A percentile compares a stretch with the other conserved stretches of the same genome.
phyloP scores from a whole-genome alignment of 2,888 invertebrate species.

The Dexiosoma caninum region DNA sequence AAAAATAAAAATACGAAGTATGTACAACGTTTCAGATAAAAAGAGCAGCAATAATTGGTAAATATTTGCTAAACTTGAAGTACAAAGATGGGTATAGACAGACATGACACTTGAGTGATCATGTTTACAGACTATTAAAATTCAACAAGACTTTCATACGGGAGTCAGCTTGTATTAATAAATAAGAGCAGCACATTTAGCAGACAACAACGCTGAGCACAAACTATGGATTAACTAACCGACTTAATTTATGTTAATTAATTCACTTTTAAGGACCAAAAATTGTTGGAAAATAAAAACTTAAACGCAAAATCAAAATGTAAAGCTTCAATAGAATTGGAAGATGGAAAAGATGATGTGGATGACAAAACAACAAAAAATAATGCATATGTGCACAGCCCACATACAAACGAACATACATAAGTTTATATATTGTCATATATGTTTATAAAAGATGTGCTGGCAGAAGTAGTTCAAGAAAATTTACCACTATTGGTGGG shows the following conservation, averaged over 20 bases:
- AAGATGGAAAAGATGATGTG: conserved; percentile 49
- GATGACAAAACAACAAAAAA: conserved; percentile 37
- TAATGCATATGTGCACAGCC: not conserved
- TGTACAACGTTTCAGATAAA: not conserved
- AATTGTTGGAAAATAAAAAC: conserved; percentile 24
- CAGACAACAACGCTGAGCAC: not conserved
- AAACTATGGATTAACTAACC: conserved; percentile 51
- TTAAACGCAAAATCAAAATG: conserved; percentile 52
- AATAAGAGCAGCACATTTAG: not conserved
- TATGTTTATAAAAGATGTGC: too few relatives aligned
- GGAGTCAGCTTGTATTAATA: not conserved
- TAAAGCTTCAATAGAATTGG: conserved; percentile 54
- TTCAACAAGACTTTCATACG: not conserved
- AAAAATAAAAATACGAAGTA: not conserved
- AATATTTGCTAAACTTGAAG: conserved; percentile 52
- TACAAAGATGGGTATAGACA: conserved; percentile 42
- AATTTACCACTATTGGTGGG: not conserved
- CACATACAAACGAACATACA: too few relatives aligned
- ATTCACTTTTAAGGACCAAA: conserved; percentile 60
- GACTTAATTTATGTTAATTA: conserved; percentile 63
- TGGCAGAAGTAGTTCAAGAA: not conserved
- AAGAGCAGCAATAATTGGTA: conserved; percentile 42
- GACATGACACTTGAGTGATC: conserved; percentile 60
- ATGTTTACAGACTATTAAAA: conserved; percentile 63
- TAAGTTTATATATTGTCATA: too few relatives aligned